Base-by-base conservation (phyloP, 2,888 invertebrate species). In the Polydrusus tereticollis region DNA sequence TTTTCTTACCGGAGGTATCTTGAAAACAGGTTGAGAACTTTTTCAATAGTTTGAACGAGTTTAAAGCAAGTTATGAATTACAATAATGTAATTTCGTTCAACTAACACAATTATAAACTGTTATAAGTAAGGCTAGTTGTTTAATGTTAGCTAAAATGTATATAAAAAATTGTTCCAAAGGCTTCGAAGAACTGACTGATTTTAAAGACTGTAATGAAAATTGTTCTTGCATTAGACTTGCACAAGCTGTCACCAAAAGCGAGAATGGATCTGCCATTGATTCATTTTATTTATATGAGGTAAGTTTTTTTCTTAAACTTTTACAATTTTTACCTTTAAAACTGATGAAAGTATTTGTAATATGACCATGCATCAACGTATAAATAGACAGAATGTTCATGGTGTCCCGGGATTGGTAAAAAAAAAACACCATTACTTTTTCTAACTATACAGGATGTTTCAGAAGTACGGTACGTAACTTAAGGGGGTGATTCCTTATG, bases 261-360 rank as follows among this genome's bases (percentile, higher is more conserved):
- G 57, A 60, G 7, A 72, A 72, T 66, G 72, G 72, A 16, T 57
- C 72, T 5, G n/a, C 50, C n/a, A 72, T 72, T 62, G 72, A 72
- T 47, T 72, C 72, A 2, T 72, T 72, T 72, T 72, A 72, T 62
- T 57, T 72, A 43, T 72, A 72, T 43, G 72, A 72, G 72, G 72
- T 72, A 67, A 67, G 72, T 60, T 47, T 52, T 55, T n/a, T 12
- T 12, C 12, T 36, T 52, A 12, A 5, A 5, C 10, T 36, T 16
- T 29, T n/a, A n/a, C n/a, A n/a, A n/a, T n/a, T n/a, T n/a, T 29
- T 29, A 29, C 4, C 29, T 29, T 29, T 5, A 29, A 29, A 29
- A 29, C 29, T 29, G 4, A 29, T n/a, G n/a, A n/a, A n/a, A n/a
- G n/a, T n/a, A n/a, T n/a, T 29, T 29, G 4, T 29, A 29, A 29